These are phyloP conservation scores for Ceratina japonica DNA, from an alignment of 1,140 invertebrate genomes.

Conservation along the genomic window DNA sequence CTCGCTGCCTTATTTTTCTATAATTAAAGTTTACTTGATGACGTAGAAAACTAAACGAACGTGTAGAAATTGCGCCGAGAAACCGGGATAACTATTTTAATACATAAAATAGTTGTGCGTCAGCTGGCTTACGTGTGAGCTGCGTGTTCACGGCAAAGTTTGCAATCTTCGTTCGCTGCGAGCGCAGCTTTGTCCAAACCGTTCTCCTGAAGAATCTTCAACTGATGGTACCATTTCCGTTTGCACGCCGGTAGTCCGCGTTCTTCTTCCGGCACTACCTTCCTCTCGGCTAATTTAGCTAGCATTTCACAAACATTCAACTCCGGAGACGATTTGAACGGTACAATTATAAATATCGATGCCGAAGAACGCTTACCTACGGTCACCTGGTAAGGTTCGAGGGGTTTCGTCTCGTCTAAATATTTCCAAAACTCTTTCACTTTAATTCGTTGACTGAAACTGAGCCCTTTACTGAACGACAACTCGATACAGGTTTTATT, in stretches of 20 bases:
- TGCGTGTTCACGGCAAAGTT: slow-evolving; percentile 15
- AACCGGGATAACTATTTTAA: no score
- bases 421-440: slow-evolving; percentile 65
- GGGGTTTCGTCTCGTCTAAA: slow-evolving; percentile 35
- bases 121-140: slow-evolving; percentile 18
- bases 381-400: slow-evolving; percentile 29
- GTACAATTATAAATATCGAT: no score
- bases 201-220: slow-evolving; percentile 44
- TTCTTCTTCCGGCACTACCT: neutral
- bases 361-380: neutral
- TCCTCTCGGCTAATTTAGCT: neutral
- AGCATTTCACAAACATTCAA: neutral
- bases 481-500: slow-evolving; percentile 47
- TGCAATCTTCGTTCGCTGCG: slow-evolving; percentile 28
- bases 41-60: no score
- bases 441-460: slow-evolving; percentile 51
- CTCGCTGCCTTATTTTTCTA: no score
- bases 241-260: neutral
- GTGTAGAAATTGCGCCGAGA: no score
- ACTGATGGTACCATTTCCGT: slow-evolving; percentile 51
- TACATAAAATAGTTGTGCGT: neutral
- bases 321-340: no score
- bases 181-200: slow-evolving; percentile 56
- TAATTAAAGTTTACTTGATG: no score
- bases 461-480: slow-evolving; percentile 42